phyloP scores from a whole-genome alignment of 1,140 invertebrate species.

The Caerostris darwini region DNA sequence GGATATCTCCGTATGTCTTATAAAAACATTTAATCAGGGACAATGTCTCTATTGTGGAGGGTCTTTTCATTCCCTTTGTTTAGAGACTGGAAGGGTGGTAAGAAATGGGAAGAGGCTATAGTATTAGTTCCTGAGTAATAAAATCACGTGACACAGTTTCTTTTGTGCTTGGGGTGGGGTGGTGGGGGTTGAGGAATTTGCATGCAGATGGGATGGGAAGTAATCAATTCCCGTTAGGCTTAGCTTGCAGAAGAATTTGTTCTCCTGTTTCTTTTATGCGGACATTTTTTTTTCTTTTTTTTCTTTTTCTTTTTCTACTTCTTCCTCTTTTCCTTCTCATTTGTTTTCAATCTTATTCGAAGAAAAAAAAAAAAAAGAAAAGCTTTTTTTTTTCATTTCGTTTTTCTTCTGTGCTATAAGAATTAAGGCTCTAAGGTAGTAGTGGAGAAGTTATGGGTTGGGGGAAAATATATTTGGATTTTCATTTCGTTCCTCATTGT shows the following conservation, averaged over 20 bases:
- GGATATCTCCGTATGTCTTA: conserved; percentile 45
- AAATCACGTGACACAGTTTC: conserved; percentile 42
- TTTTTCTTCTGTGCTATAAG: not conserved
- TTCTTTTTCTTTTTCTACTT: not conserved
- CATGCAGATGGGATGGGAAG: not conserved
- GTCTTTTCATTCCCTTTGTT: conserved; percentile 45
- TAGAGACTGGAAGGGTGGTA: not conserved
- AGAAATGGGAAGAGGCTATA: not conserved
- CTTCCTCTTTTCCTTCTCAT: conserved; percentile 9
- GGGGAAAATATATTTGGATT: not conserved
- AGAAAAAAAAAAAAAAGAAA: not conserved
- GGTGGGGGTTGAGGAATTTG: not conserved
- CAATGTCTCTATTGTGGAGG: conserved; percentile 8
- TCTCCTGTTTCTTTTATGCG: not conserved
- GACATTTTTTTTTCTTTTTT: not conserved
- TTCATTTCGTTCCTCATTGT: not conserved
- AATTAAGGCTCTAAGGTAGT: not conserved
- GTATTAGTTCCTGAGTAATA: conserved; percentile 48
- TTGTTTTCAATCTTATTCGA: conserved; percentile 43
- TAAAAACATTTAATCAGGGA: conserved; percentile 53
- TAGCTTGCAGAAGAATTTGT: conserved; percentile 1
- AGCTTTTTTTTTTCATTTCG: not conserved
- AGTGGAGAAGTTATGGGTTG: not conserved
- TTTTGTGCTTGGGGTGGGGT: not conserved
- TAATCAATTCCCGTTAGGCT: conserved; percentile 52